Conservation (phyloP, 2,113 vertebrate genomes). For the Campylomormyrus numenius region DNA sequence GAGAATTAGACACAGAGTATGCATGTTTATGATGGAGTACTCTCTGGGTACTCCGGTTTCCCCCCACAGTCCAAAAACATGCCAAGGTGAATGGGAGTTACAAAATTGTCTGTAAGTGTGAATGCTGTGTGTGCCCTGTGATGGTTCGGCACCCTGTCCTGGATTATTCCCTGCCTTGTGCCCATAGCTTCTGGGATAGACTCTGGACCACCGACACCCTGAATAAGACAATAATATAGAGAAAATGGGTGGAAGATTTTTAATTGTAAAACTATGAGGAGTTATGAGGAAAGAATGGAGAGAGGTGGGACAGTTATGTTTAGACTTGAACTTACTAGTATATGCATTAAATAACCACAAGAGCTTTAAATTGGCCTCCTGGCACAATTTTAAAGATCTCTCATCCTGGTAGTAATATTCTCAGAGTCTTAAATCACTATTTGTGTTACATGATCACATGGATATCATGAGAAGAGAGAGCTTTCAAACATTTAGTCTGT, state of each 20-base stretch:
- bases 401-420: background rate
- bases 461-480: background rate
- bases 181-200: background rate
- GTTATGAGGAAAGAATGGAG: background rate
- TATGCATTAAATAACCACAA: background rate
- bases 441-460: background rate
- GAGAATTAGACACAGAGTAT: background rate
- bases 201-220: background rate
- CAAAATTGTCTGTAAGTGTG: background rate
- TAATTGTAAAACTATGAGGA: background rate
- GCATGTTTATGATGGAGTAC: background rate
- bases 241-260: background rate
- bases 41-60: background rate
- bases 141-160: background rate
- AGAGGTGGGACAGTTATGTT: background rate
- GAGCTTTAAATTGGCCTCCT: background rate
- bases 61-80: background rate
- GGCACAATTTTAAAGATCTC: background rate
- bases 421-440: slow-evolving; percentile 1
- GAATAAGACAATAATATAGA: background rate
- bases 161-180: background rate
- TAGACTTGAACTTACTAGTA: background rate
- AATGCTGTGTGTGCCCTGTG: background rate
- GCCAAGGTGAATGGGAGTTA: background rate
- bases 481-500: background rate